These are phyloP conservation scores for Lycodopsis pacificus DNA, from an alignment of 2,797 vertebrate species.

Conservation along the genomic window DNA sequence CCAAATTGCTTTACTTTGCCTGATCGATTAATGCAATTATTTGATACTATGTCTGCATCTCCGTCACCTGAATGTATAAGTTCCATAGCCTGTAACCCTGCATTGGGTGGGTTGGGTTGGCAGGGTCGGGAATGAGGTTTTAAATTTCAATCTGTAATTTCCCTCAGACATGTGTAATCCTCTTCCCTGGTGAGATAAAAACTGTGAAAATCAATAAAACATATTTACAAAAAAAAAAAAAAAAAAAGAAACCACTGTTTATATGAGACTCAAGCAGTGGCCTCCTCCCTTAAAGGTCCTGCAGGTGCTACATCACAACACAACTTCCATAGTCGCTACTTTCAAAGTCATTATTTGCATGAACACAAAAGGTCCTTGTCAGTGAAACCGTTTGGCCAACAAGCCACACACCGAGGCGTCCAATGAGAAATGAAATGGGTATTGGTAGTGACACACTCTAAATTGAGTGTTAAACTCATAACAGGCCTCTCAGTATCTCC, in stretches of 20 bases:
- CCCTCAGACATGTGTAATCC: too few relatives aligned
- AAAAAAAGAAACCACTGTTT: not conserved
- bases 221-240: too few relatives aligned
- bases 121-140: too few relatives aligned
- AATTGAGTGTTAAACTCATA: slow-evolving; percentile 20
- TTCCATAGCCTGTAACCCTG: too few relatives aligned
- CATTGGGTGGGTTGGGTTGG: too few relatives aligned
- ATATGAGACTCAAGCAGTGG: not conserved
- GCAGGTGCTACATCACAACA: not conserved
- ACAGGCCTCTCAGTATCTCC: not conserved
- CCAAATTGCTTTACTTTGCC: too few relatives aligned
- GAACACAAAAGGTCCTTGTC: not conserved
- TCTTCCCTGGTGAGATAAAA: too few relatives aligned
- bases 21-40: too few relatives aligned
- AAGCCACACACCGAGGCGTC: not conserved
- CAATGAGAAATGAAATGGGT: not conserved
- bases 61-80: too few relatives aligned
- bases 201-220: too few relatives aligned
- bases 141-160: too few relatives aligned
- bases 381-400: not conserved
- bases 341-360: not conserved
- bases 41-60: too few relatives aligned
- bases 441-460: slow-evolving; percentile 4
- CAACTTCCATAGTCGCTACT: not conserved
- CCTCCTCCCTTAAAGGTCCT: not conserved